phyloP scores from a whole-genome alignment of 2,888 invertebrate genomes.

The Zele albiditarsus region DNA sequence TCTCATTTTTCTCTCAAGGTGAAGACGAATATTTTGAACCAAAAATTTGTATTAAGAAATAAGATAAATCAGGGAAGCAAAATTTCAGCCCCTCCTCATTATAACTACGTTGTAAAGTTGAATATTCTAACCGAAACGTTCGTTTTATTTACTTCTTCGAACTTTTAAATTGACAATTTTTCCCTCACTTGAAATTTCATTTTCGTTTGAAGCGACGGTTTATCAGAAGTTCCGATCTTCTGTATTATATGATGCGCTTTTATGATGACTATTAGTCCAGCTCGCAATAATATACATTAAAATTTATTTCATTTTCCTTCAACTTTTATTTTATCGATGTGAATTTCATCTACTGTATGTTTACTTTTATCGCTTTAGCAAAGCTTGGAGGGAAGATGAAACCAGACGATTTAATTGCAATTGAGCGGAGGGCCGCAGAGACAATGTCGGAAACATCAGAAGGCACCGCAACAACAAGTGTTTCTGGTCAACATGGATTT shows the following conservation, averaged over 20 bases:
- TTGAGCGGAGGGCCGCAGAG: conserved; percentile 66
- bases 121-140: no score
- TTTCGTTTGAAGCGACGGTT: background rate
- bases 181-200: no score
- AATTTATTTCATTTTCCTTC: background rate
- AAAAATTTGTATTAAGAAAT: no score
- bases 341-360: no score
- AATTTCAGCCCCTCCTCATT: no score
- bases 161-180: no score
- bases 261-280: background rate
- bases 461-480: conserved; percentile 70
- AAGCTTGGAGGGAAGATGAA: conserved; percentile 58
- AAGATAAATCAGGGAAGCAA: no score
- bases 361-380: background rate
- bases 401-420: conserved; percentile 63
- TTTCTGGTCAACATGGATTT: conserved; percentile 71
- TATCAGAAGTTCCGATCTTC: background rate
- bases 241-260: background rate
- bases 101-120: no score
- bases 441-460: conserved; percentile 73
- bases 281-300: background rate
- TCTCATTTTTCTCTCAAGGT: no score
- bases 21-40: no score
- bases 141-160: no score
- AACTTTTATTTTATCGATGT: background rate